Percentiles rank a stretch among this genome's conserved stretches.
phyloP scores from a whole-genome alignment of 2,888 invertebrate species.

The Mythimna albipuncta region DNA sequence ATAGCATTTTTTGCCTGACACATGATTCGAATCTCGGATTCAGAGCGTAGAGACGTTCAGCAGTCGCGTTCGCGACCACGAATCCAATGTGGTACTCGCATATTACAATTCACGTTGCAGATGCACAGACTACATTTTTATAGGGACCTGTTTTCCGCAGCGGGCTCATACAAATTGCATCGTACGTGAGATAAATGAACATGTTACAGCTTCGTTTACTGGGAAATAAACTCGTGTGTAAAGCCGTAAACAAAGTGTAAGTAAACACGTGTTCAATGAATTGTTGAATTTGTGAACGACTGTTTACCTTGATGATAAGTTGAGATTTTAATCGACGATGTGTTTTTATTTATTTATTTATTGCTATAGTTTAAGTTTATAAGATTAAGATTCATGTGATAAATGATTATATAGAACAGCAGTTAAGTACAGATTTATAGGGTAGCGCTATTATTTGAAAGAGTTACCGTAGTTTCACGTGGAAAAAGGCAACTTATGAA shows the following conservation, averaged over 20 bases:
- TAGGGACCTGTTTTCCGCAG: conserved; percentile 6
- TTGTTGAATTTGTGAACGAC: conserved; percentile 11
- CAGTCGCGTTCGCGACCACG: too few species aligned
- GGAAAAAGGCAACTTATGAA: too few species aligned
- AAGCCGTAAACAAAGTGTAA: conserved; percentile 24
- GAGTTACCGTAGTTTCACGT: too few species aligned
- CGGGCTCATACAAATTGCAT: conserved; percentile 34
- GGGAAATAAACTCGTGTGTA: conserved; percentile 10
- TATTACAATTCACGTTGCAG: background rate
- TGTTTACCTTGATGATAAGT: background rate
- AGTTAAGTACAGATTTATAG: too few species aligned
- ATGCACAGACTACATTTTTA: conserved; percentile 8
- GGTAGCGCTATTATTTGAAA: too few species aligned
- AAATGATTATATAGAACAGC: too few species aligned
- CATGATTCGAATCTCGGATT: too few species aligned
- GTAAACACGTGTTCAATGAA: conserved; percentile 16
- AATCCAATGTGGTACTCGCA: background rate
- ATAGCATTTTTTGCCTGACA: too few species aligned
- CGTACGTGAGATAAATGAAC: conserved; percentile 12
- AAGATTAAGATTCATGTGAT: too few species aligned
- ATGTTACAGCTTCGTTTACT: conserved; percentile 36
- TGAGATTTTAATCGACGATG: background rate
- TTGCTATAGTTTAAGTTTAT: background rate
- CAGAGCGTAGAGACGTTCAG: too few species aligned
- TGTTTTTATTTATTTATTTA: background rate